These are phyloP conservation scores for Augochlora pura DNA, from an alignment of 1,140 invertebrate genomes.

Conservation along the genomic window DNA sequence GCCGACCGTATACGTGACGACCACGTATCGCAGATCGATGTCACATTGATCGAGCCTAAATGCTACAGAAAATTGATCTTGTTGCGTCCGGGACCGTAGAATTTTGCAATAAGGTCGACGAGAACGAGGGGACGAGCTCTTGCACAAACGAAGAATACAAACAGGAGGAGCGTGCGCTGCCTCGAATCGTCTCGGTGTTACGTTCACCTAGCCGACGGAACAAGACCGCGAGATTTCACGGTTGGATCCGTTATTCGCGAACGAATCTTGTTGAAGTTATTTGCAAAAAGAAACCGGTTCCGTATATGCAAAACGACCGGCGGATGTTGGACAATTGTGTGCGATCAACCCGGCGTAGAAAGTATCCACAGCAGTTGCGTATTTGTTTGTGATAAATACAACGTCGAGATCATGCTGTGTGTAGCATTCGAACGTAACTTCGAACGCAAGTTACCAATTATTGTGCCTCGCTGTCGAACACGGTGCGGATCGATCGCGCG, in stretches of 20 bases:
- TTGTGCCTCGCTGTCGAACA: background rate
- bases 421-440: background rate
- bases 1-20: background rate
- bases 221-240: background rate
- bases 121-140: too few species aligned
- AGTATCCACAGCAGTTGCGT: background rate
- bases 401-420: background rate
- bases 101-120: background rate
- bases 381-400: conserved; percentile 5
- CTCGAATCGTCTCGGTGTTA: background rate
- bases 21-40: background rate
- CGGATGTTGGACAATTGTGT: background rate
- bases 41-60: background rate
- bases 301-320: background rate
- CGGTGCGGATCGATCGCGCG: background rate
- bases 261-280: background rate
- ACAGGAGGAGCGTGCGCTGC: background rate
- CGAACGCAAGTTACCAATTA: background rate
- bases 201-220: conserved; percentile 3
- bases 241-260: background rate
- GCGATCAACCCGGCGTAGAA: background rate
- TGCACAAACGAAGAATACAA: too few species aligned
- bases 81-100: background rate
- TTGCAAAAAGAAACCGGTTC: conserved; percentile 9
- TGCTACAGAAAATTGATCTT: background rate